Conservation (phyloP, 1,140 invertebrate species). For the Agraylea sexmaculata region DNA sequence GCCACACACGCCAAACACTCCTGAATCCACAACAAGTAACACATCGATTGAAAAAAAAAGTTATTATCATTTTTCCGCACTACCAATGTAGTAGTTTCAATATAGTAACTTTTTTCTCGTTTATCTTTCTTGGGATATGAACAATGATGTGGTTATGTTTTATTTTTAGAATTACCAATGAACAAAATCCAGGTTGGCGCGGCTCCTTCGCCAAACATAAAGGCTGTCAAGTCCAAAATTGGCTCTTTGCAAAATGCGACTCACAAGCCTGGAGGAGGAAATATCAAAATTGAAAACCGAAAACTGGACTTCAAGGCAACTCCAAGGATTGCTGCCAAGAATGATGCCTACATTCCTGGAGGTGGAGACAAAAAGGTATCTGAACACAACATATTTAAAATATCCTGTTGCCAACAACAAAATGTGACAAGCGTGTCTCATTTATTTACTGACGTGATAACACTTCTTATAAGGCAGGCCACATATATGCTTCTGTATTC, state of each 20-base stretch:
- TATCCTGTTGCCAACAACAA: no score
- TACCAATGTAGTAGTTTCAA: neutral
- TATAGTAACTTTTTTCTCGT: constrained; percentile 1
- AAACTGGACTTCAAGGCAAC: constrained; percentile 77
- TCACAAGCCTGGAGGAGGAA: constrained; percentile 84
- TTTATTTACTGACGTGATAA: no score
- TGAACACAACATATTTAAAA: constrained; percentile 1
- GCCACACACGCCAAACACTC: constrained; percentile 45
- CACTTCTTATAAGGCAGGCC: no score
- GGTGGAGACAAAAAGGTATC: constrained; percentile 87
- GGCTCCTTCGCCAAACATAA: constrained; percentile 81
- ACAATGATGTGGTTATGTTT: neutral
- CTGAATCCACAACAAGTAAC: constrained; percentile 45
- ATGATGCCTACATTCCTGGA: constrained; percentile 77
- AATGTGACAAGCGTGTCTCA: no score
- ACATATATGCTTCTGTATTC: no score
- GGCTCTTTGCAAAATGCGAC: constrained; percentile 86
- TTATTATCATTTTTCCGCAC: constrained; percentile 28
- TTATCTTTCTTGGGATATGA: neutral
- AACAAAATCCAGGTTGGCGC: constrained; percentile 86
- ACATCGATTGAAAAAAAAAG: constrained; percentile 60
- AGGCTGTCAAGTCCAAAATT: constrained; percentile 85
- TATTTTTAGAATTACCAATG: constrained; percentile 65
- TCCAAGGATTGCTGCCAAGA: constrained; percentile 79
- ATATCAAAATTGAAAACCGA: constrained; percentile 79